Base-by-base conservation (phyloP, 2,888 invertebrate genomes). In the Cyaniris semiargus region DNA sequence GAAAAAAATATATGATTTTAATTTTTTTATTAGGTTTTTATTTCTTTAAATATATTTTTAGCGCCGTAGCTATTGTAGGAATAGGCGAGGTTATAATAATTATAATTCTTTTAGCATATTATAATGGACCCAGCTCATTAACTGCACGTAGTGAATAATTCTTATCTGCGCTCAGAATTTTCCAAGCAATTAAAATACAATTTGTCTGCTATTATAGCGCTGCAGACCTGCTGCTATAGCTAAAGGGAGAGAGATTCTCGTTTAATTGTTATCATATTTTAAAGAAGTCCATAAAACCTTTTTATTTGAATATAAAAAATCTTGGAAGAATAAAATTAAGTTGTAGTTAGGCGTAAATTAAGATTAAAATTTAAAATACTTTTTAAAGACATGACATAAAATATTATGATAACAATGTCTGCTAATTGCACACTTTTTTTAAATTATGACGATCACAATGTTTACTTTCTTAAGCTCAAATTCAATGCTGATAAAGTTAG, bases 181-280 rank as follows among this genome's bases (percentile, higher is more conserved):
- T 72, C 72, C 38, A 34, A 38, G 18, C 38, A 72, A 72, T 38
- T 72, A 72, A 72, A 72, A 23, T 44, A 72, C 72, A 38, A 72
- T 44, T 72, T 38, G 38, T 72, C 23, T 13, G 34, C 10, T 38
- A 38, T 38, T 44, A 18, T 15, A 21, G 8, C 4, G 7, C 71
- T 72, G 34, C 34, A 34, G 34, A 34, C 34, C 34, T 34, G 44
- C 27, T 72, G 72, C 8, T n/a, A 21, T 23, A 66, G 1, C 21
- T 21, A 21, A 23, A 23, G 1, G 27, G 15, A 1, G 5, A 66
- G 13, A 27, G 23, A 3, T 15, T 15, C 60, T 60, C 3, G 21
- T 21, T 60, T 23, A 13, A 60, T 23, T 53, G 4, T 53, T 53
- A 8, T 58, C n/a, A 58, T 58, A 58, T 8, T 58, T 27, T 27